A percentile compares a stretch with the other conserved stretches of the same genome.
These are phyloP conservation scores for Brachyhypopomus gauderio DNA, from an alignment of 2,113 vertebrate genomes.

Conservation along the genomic window DNA sequence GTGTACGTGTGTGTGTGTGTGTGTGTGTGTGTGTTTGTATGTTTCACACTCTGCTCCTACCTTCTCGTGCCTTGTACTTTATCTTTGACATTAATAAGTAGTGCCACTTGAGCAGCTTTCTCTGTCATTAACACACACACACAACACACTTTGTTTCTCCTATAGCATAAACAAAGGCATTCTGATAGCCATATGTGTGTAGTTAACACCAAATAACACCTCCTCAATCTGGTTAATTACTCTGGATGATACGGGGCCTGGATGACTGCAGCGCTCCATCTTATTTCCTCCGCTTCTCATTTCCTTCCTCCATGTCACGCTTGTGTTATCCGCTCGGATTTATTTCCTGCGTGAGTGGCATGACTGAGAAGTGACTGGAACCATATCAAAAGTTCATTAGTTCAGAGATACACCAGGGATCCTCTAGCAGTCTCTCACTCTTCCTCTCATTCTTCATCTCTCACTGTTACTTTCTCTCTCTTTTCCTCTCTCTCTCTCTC, in stretches of 20 bases:
- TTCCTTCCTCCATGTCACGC: constrained; percentile 7
- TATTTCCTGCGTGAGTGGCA: constrained; percentile 1
- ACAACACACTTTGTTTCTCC: background rate
- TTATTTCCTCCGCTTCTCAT: background rate
- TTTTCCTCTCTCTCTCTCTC: background rate
- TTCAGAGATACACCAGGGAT: background rate
- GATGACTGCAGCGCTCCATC: background rate
- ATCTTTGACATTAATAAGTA: too few species aligned
- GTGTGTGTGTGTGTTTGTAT: background rate
- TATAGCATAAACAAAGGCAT: background rate
- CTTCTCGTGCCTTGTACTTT: too few species aligned
- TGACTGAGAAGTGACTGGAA: constrained; percentile 15
- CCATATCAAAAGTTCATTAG: constrained; percentile 27
- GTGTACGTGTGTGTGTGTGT: background rate
- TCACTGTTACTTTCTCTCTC: background rate
- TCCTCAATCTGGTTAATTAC: constrained; percentile 1
- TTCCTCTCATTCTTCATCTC: background rate
- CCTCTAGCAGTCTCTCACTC: background rate
- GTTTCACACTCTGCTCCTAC: too few species aligned
- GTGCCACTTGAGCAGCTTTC: too few species aligned
- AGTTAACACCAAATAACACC: background rate
- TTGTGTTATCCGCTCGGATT: constrained; percentile 14
- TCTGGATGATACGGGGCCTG: constrained; percentile 21
- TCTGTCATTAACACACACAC: background rate
- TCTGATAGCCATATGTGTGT: background rate